Percentiles rank a stretch among this genome's conserved stretches.
Evolutionary conservation across 2,888 invertebrate species (phyloP).

Genomic region (Cryptocheilus praepositus): DNA sequence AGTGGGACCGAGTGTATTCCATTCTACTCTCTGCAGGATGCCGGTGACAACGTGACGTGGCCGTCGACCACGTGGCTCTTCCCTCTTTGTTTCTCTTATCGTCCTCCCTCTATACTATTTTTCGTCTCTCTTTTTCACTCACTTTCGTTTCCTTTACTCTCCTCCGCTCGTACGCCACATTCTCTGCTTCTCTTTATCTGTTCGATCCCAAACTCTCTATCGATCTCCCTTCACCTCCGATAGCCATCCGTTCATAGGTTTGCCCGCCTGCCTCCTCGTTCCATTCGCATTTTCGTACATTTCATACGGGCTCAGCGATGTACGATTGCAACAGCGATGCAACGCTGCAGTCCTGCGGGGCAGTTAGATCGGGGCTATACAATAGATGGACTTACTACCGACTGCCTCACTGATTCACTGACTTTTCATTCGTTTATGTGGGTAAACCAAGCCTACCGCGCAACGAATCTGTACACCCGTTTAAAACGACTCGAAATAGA

Average conservation of each 20-base stretch:
- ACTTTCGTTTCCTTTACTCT: conserved; percentile 9
- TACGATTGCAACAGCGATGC: too few species aligned
- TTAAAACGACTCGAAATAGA: too few species aligned
- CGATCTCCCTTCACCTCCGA: neutral
- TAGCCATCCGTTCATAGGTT: neutral
- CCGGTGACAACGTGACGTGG: conserved; percentile 32
- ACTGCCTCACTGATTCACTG: too few species aligned
- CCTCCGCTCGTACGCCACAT: neutral
- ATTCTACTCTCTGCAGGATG: conserved; percentile 25
- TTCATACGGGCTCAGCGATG: too few species aligned
- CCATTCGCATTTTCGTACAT: too few species aligned
- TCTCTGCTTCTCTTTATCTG: conserved; percentile 25
- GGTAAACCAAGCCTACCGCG: too few species aligned
- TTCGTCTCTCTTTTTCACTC: conserved; percentile 29
- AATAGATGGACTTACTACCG: too few species aligned
- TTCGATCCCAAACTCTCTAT: conserved; percentile 12
- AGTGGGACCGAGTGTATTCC: conserved; percentile 33
- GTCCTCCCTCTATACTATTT: conserved; percentile 8
- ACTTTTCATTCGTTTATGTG: too few species aligned
- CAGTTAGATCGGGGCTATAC: conserved; percentile 53
- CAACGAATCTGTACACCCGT: too few species aligned
- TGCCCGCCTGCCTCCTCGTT: conserved; percentile 23
- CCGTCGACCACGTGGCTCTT: conserved; percentile 15
- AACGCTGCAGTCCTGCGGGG: conserved; percentile 69
- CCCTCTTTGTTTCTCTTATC: conserved; percentile 17